These are phyloP conservation scores for Alsophila aescularia DNA, from an alignment of 2,888 invertebrate genomes.

Conservation along the genomic window DNA sequence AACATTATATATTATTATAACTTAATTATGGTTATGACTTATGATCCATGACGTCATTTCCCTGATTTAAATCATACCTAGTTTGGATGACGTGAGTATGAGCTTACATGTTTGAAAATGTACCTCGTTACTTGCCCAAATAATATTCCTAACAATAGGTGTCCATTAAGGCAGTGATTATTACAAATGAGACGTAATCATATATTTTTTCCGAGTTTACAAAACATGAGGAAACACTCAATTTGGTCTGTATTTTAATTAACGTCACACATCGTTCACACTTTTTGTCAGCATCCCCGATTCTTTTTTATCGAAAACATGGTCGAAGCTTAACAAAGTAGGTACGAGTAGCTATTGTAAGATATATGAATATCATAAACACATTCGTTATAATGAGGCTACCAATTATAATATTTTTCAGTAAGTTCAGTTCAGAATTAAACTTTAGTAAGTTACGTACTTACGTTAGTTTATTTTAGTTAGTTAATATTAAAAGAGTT, in stretches of 20 bases:
- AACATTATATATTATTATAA: neutral
- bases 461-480: no score
- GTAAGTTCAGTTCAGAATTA: no score
- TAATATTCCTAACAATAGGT: conserved; percentile 27
- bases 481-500: no score
- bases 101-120: conserved; percentile 4
- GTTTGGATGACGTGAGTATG: conserved; percentile 4
- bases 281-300: conserved; percentile 20
- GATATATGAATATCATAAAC: neutral
- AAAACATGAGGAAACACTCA: conserved; percentile 30
- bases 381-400: no score
- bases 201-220: conserved; percentile 21
- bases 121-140: conserved; percentile 30
- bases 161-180: conserved; percentile 28
- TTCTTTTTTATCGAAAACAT: neutral
- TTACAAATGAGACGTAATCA: conserved; percentile 34
- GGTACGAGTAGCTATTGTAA: neutral
- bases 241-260: conserved; percentile 25
- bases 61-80: conserved; percentile 14
- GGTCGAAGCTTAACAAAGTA: neutral
- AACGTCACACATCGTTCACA: conserved; percentile 26
- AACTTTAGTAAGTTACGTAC: no score
- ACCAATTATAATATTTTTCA: no score
- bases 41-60: conserved; percentile 11
- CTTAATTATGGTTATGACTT: neutral